These are phyloP conservation scores for Virgularia gustaviana DNA, from an alignment of 92 coral and sea anemone species.

Conservation along the genomic window DNA sequence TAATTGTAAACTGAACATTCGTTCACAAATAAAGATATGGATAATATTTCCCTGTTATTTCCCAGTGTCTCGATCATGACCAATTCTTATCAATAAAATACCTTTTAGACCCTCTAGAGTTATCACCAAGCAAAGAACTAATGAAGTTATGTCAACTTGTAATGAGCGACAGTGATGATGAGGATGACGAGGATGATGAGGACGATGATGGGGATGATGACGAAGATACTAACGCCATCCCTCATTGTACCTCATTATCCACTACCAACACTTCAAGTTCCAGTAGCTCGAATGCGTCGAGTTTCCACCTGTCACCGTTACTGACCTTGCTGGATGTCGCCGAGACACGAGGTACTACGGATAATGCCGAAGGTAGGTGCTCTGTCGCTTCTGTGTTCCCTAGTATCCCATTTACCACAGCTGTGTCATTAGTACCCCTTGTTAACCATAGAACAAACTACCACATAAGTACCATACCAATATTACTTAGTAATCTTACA, in stretches of 20 bases:
- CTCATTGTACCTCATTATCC: too few species aligned
- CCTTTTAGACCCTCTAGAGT: not conserved
- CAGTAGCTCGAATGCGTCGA: constrained; percentile 6
- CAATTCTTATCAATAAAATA: too few species aligned
- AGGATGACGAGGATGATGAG: constrained; percentile 28
- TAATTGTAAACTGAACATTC: too few species aligned
- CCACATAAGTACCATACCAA: too few species aligned
- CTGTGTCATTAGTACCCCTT: not conserved
- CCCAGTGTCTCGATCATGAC: too few species aligned
- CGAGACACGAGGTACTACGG: not conserved
- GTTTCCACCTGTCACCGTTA: constrained; percentile 1
- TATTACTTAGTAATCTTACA: too few species aligned
- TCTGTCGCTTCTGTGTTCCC: not conserved
- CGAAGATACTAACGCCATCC: not conserved
- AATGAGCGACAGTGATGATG: constrained; percentile 62
- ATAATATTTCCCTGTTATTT: too few species aligned
- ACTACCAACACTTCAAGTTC: not conserved
- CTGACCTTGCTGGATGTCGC: not conserved
- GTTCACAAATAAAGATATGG: too few species aligned
- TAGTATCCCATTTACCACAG: not conserved
- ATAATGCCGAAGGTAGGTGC: constrained; percentile 1
- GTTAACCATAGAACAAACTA: too few species aligned
- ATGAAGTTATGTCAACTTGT: not conserved
- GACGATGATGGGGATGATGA: constrained; percentile 41
- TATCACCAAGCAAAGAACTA: constrained; percentile 2